Evolutionary conservation across 2,888 invertebrate genomes (phyloP).

Genomic region (Lumbricus terrestris): DNA sequence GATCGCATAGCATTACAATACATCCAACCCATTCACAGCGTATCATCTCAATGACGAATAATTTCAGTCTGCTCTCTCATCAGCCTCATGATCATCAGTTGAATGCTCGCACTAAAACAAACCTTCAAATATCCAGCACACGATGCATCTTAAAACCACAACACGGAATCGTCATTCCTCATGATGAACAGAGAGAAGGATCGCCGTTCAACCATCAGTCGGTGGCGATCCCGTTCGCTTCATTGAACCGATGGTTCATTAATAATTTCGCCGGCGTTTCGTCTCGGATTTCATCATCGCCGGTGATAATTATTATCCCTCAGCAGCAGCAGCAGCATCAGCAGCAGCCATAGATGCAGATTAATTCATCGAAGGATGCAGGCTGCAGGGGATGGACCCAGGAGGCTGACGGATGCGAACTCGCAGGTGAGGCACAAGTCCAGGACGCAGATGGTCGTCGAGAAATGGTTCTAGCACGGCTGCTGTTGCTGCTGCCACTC

Average conservation of each 20-base stretch:
- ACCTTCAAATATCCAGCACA: not conserved
- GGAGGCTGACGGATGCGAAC: not conserved
- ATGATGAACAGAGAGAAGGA: not conserved
- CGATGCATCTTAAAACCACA: not conserved
- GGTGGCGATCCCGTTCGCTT: not conserved
- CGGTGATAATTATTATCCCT: not conserved
- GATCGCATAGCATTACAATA: not conserved
- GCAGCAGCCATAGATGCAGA: not conserved
- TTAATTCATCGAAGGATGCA: not conserved
- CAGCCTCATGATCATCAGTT: not conserved
- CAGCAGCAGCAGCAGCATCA: too few relatives aligned
- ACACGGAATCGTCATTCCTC: not conserved
- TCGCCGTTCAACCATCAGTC: too few relatives aligned
- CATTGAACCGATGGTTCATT: constrained; percentile 3
- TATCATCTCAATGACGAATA: not conserved
- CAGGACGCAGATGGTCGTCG: not conserved
- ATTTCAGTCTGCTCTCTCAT: not conserved
- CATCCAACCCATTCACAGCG: not conserved
- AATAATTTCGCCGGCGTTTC: not conserved
- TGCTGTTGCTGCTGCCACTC: not conserved
- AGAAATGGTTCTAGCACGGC: not conserved
- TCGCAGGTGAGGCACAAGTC: not conserved
- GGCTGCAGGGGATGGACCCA: not conserved
- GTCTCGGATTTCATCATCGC: not conserved
- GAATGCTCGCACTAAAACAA: not conserved